These are phyloP conservation scores for Diadegma fenestrale DNA, from an alignment of 2,888 invertebrate species.

Conservation along the genomic window DNA sequence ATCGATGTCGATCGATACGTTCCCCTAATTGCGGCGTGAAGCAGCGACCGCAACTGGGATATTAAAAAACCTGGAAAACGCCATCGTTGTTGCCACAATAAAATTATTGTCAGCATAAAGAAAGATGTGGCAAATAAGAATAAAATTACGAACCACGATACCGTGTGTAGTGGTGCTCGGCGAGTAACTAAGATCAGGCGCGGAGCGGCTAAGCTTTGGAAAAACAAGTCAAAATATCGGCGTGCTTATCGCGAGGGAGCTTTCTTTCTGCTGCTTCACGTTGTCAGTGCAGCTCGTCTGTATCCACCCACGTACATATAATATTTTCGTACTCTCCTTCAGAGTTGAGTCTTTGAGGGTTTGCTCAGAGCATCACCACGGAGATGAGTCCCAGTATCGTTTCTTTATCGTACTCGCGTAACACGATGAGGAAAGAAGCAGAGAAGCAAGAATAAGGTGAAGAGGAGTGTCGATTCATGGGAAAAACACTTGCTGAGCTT, in stretches of 20 bases:
- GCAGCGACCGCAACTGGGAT: slow-evolving; percentile 37
- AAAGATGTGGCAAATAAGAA: slow-evolving; percentile 71
- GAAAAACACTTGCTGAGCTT: slow-evolving; percentile 67
- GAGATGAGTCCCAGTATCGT: slow-evolving; percentile 58
- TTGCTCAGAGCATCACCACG: slow-evolving; percentile 46
- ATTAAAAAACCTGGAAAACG: slow-evolving; percentile 48
- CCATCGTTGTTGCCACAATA: slow-evolving; percentile 15
- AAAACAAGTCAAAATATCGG: slow-evolving; percentile 67
- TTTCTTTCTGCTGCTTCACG: slow-evolving; percentile 28
- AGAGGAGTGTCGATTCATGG: slow-evolving; percentile 56
- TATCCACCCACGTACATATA: slow-evolving; percentile 13
- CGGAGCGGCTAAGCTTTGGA: slow-evolving; percentile 46
- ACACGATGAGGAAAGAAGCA: slow-evolving; percentile 24
- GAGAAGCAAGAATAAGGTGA: slow-evolving; percentile 43
- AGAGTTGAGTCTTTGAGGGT: slow-evolving; percentile 41
- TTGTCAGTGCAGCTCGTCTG: slow-evolving; percentile 18
- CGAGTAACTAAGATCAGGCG: slow-evolving; percentile 36
- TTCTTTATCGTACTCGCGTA: slow-evolving; percentile 60
- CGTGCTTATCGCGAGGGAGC: slow-evolving; percentile 32
- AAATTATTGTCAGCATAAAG: slow-evolving; percentile 36
- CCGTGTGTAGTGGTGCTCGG: slow-evolving; percentile 42
- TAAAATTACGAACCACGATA: slow-evolving; percentile 77
- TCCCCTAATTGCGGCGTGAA: background rate
- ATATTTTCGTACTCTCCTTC: slow-evolving; percentile 20
- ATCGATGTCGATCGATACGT: background rate